A percentile compares a stretch with the other conserved stretches of the same genome.
These are phyloP conservation scores for Sebastes matsubarae DNA, from an alignment of 2,797 vertebrate species.

Conservation along the genomic window DNA sequence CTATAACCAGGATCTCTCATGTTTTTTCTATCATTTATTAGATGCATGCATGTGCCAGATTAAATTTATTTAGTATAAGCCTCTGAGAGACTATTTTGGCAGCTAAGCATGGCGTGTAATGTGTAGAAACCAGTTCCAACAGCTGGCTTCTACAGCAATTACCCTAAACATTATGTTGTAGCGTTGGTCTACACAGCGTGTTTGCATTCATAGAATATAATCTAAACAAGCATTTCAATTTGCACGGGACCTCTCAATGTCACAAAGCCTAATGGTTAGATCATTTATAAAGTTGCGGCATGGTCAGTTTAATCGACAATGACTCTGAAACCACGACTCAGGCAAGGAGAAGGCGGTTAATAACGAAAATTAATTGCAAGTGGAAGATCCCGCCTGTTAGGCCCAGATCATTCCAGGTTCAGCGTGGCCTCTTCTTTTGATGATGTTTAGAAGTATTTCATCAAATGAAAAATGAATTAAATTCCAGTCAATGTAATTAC, in stretches of 20 bases:
- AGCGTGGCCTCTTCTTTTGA: slow-evolving; percentile 20
- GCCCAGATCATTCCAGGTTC: slow-evolving; percentile 32
- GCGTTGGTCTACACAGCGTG: neutral
- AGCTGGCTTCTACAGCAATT: slow-evolving; percentile 20
- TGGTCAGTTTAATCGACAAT: slow-evolving; percentile 22
- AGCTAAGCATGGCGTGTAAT: slow-evolving; percentile 8
- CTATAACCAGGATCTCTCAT: neutral
- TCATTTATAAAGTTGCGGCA: slow-evolving; percentile 25
- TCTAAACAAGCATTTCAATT: slow-evolving; percentile 22
- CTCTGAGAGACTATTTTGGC: slow-evolving; percentile 16
- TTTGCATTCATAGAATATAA: slow-evolving; percentile 34
- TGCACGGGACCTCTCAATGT: slow-evolving; percentile 8
- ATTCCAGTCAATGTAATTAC: slow-evolving; percentile 59
- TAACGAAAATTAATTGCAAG: slow-evolving; percentile 3
- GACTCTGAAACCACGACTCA: slow-evolving; percentile 1
- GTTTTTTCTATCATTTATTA: slow-evolving; percentile 18
- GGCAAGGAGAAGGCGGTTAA: neutral
- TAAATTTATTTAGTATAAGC: slow-evolving; percentile 8
- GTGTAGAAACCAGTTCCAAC: slow-evolving; percentile 1
- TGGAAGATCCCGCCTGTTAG: neutral
- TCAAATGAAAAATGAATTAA: slow-evolving; percentile 65
- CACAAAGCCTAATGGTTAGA: neutral
- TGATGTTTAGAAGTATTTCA: slow-evolving; percentile 49
- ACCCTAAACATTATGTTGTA: slow-evolving; percentile 18
- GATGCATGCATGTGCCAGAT: neutral